Conservation (phyloP, 2,888 invertebrate species). For the Luperina testacea region DNA sequence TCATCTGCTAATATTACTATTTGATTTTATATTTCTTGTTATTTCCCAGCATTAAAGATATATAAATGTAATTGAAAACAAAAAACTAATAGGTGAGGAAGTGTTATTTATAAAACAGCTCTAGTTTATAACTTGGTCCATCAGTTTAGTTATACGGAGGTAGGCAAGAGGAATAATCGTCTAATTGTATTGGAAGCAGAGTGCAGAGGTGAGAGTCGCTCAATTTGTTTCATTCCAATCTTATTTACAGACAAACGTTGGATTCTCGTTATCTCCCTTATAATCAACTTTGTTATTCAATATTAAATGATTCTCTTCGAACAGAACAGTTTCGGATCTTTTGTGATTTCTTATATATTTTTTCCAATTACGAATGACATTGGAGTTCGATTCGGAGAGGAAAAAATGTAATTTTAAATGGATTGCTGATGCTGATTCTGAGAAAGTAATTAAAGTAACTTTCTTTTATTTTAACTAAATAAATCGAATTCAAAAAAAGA, state of each 20-base stretch:
- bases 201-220: constrained; percentile 74
- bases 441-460: constrained; percentile 10
- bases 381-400: not conserved
- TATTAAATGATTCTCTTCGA: constrained; percentile 41
- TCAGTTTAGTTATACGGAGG: constrained; percentile 72
- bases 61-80: not conserved
- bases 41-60: not conserved
- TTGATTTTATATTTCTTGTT: not conserved
- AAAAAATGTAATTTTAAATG: not conserved
- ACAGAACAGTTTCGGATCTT: constrained; percentile 10
- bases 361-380: constrained; percentile 43
- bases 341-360: constrained; percentile 38
- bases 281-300: constrained; percentile 53
- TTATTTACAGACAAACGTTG: constrained; percentile 66
- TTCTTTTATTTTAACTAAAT: not conserved
- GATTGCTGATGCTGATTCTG: not conserved
- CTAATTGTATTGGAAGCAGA: constrained; percentile 81
- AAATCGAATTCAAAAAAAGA: not conserved
- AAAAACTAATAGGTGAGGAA: not conserved
- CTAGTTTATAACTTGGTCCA: constrained; percentile 60
- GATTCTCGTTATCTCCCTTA: constrained; percentile 50
- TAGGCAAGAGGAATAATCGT: constrained; percentile 82
- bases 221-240: constrained; percentile 73
- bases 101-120: not conserved
- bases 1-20: no score